phyloP scores from a whole-genome alignment of 1,140 invertebrate species.

The Trialeurodes vaporariorum region DNA sequence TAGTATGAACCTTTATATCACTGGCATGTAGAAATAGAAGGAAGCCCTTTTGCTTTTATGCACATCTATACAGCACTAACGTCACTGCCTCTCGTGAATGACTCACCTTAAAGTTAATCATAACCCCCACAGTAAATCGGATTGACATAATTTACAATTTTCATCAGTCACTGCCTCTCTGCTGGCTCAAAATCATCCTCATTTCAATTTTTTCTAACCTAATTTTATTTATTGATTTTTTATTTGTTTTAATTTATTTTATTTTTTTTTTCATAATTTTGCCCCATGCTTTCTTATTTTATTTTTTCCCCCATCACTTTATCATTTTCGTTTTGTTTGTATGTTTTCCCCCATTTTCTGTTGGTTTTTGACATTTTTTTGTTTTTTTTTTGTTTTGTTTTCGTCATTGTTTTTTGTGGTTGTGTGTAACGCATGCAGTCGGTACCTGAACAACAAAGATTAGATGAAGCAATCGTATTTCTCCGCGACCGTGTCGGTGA shows the following conservation, averaged over 20 bases:
- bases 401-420: constrained; percentile 23
- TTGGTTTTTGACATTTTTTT: constrained; percentile 40
- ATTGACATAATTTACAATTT: too few relatives aligned
- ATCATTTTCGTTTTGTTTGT: constrained; percentile 35
- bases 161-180: constrained; percentile 9
- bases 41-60: too few relatives aligned
- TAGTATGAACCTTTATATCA: too few relatives aligned
- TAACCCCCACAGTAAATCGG: too few relatives aligned
- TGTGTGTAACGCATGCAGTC: constrained; percentile 24
- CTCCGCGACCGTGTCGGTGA: constrained; percentile 69
- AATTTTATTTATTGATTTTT: constrained; percentile 24
- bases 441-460: constrained; percentile 62
- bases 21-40: too few relatives aligned
- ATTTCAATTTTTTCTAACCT: constrained; percentile 22
- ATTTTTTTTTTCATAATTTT: too few relatives aligned
- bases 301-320: too few relatives aligned
- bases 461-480: constrained; percentile 82
- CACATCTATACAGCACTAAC: too few relatives aligned
- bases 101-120: too few relatives aligned
- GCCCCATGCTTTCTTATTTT: too few relatives aligned
- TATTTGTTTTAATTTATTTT: too few relatives aligned
- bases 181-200: constrained; percentile 5
- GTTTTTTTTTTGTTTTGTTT: constrained; percentile 27
- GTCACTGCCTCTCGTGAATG: too few relatives aligned
- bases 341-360: constrained; percentile 25